A percentile compares a stretch with the other conserved stretches of the same genome.
phyloP scores from a whole-genome alignment of 2,113 vertebrate species.

The Serilophus lunatus region DNA sequence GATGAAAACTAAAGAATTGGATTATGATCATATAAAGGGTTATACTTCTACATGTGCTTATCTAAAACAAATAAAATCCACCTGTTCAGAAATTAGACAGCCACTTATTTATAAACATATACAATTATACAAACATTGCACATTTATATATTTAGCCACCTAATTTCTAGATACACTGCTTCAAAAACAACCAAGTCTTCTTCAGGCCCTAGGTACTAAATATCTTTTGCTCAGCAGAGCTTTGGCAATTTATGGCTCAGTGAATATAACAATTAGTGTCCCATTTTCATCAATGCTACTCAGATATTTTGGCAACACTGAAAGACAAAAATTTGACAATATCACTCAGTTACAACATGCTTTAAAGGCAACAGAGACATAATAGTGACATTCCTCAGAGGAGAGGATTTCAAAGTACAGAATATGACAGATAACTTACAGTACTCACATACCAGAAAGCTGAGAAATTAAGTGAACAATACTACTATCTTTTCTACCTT shows the following conservation, averaged over 20 bases:
- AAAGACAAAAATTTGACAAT: not conserved
- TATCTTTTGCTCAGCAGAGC: not conserved
- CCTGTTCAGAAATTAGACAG: not conserved
- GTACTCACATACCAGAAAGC: not conserved
- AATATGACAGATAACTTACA: not conserved
- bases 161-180: not conserved
- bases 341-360: not conserved
- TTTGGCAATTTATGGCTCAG: not conserved
- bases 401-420: not conserved
- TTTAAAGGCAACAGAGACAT: not conserved
- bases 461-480: not conserved
- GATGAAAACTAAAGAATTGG: not conserved
- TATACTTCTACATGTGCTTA: not conserved
- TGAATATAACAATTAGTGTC: not conserved
- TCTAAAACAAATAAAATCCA: not conserved
- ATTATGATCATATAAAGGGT: not conserved
- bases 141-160: not conserved
- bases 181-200: not conserved
- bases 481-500: not conserved
- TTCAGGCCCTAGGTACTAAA: not conserved
- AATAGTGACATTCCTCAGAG: not conserved
- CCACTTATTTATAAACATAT: not conserved
- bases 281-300: not conserved
- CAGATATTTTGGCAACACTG: not conserved
- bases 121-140: not conserved